Evolutionary conservation across 1,140 invertebrate species (phyloP), one percentile per base, ranked within the genome.

Genomic region (Arctopsyche grandis): DNA sequence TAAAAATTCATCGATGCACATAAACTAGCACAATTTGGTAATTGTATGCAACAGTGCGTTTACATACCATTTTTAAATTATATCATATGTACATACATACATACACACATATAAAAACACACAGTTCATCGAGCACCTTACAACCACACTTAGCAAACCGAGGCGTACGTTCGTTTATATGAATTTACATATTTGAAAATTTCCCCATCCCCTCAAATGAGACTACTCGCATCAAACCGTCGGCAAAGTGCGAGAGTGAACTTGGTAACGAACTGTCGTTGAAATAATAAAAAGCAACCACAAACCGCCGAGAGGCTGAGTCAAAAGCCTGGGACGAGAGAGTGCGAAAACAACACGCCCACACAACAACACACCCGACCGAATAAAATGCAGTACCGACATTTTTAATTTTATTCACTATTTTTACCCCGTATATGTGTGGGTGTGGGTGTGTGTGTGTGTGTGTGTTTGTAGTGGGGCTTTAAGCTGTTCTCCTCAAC

Each of bases 201-300:
- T 52, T 52, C 48, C 48, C 48, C 16, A 22, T 24, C 63, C 22
- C 21, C 14, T 66, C 9, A 21, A 21, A 60, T 21, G 16, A 60
- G 21, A 66, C 21, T 66, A 22, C 63, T 22, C 14, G 21, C 14
- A 66, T 66, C 43, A 48, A 76, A 66, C 78, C 69, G 44, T 52
- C 77, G 29, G 69, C 29, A 75, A 74, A 66, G 10, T 26, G 63
- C 24, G 63, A 24, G 16, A 22, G 22, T 10, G 24, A 66, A 66
- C 63, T 66, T 58, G 43, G 60, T 75, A 79, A 79, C 73, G 73
- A 75, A 79, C 78, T 79, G 78, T 79, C 78, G 73, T 79, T 79
- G 75, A 66, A 66, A 38, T 38, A 66, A 79, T 74, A 74, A 60
- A 79, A 79, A 26, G 22, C 44, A 69, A 77, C 43, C 44, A 44